These are phyloP conservation scores for Cheumatopsyche charites DNA, from an alignment of 1,140 invertebrate species.

Conservation along the genomic window DNA sequence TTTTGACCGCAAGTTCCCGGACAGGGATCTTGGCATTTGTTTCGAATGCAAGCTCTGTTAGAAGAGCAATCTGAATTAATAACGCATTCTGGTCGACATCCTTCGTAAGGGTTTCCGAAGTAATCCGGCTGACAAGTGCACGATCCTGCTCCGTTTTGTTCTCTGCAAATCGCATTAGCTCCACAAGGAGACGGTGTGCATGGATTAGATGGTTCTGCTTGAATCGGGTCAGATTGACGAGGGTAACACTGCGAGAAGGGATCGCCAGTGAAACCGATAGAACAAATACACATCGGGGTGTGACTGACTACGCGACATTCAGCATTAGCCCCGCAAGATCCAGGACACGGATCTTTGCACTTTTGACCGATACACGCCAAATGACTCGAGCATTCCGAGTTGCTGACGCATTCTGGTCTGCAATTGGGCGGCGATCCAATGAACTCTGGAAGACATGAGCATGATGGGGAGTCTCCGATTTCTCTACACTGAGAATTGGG, in stretches of 20 bases:
- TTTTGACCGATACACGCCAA: conserved; percentile 74
- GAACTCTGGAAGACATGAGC: conserved; percentile 73
- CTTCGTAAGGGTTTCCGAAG: conserved; percentile 75
- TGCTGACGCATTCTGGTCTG: conserved; percentile 75
- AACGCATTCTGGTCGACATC: conserved; percentile 74
- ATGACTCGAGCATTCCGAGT: conserved; percentile 73
- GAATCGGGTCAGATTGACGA: conserved; percentile 46
- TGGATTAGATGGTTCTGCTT: conserved; percentile 61
- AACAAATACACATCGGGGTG: conserved; percentile 74
- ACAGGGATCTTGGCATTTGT: conserved; percentile 76
- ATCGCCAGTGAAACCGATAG: conserved; percentile 71
- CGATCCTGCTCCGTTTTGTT: conserved; percentile 76
- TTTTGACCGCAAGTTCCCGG: conserved; percentile 74
- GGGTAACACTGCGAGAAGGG: conserved; percentile 69
- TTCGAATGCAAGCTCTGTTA: conserved; percentile 70
- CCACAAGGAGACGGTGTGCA: conserved; percentile 80
- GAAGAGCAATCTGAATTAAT: conserved; percentile 73
- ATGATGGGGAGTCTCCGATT: conserved; percentile 68
- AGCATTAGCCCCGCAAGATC: conserved; percentile 72
- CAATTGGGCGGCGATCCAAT: conserved; percentile 77
- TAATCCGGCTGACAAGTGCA: conserved; percentile 76
- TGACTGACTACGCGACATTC: conserved; percentile 78
- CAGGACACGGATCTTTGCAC: conserved; percentile 75
- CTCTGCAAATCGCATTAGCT: conserved; percentile 77
- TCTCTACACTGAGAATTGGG: conserved; percentile 74